Conservation (phyloP, 2,888 invertebrate genomes). For the Stomorhina lunata region DNA sequence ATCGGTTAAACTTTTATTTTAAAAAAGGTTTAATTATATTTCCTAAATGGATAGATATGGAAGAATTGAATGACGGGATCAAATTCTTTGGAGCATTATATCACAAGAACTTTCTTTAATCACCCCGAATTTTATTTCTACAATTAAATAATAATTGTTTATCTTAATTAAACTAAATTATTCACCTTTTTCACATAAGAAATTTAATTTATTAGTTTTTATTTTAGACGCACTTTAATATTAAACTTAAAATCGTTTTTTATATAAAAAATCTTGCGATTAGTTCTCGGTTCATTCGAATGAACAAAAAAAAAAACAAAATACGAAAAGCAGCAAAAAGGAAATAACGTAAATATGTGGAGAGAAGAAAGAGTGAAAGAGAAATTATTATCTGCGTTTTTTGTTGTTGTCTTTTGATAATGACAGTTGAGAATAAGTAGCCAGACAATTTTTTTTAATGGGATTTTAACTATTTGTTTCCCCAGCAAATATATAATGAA, state of each 20-base stretch:
- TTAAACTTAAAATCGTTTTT: neutral
- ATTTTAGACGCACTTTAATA: neutral
- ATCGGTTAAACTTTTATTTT: too few species aligned
- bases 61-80: too few species aligned
- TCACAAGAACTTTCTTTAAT: too few species aligned
- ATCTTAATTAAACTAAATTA: neutral
- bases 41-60: too few species aligned
- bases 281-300: constrained; percentile 11
- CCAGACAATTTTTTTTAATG: too few species aligned
- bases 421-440: neutral
- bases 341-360: constrained; percentile 40
- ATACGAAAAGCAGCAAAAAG: constrained; percentile 42
- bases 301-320: constrained; percentile 22
- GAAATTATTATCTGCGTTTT: neutral
- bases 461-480: too few species aligned
- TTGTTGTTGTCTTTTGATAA: neutral
- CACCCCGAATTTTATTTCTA: neutral
- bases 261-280: neutral
- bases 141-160: neutral
- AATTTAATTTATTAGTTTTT: neutral
- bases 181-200: neutral
- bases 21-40: too few species aligned
- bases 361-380: constrained; percentile 9
- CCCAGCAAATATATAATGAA: too few species aligned
- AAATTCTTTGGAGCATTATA: too few species aligned